Conservation (phyloP, 2,888 invertebrate species). For the Agelastica alni region DNA sequence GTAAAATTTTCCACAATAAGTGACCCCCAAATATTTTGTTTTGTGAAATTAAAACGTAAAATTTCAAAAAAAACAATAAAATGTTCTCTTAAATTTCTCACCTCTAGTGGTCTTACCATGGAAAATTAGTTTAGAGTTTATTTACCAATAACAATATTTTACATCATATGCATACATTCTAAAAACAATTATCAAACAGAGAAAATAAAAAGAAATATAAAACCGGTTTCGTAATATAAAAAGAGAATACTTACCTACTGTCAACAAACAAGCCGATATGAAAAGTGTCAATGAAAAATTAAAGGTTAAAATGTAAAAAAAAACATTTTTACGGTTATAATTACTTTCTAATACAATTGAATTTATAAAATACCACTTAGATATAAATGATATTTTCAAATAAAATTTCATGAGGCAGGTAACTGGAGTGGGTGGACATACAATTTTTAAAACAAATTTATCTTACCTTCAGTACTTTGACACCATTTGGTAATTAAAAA, state of each 20-base stretch:
- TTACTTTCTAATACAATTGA: conserved; percentile 13
- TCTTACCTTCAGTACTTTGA: conserved; percentile 24
- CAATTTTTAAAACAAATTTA: conserved; percentile 24
- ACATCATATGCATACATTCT: too few species aligned
- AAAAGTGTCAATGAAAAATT: conserved; percentile 4
- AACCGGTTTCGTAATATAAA: conserved; percentile 29
- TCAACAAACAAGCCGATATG: conserved; percentile 29
- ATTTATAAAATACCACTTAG: conserved; percentile 5
- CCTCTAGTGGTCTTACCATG: too few species aligned
- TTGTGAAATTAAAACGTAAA: too few species aligned
- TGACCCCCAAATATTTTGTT: too few species aligned
- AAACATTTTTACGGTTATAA: conserved; percentile 17
- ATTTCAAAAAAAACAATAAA: too few species aligned
- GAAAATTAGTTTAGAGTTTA: too few species aligned
- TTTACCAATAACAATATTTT: too few species aligned
- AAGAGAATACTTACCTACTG: conserved; percentile 23
- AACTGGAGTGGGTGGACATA: conserved; percentile 39
- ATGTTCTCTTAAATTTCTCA: too few species aligned
- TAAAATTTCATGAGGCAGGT: conserved; percentile 39
- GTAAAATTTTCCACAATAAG: too few species aligned
- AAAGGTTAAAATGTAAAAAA: not conserved
- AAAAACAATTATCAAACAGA: too few species aligned
- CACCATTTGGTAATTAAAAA: conserved; percentile 6
- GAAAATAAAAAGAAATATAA: conserved; percentile 12
- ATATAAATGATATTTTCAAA: conserved; percentile 25